phyloP scores from a whole-genome alignment of 1,140 invertebrate genomes.

The Triops longicaudatus region DNA sequence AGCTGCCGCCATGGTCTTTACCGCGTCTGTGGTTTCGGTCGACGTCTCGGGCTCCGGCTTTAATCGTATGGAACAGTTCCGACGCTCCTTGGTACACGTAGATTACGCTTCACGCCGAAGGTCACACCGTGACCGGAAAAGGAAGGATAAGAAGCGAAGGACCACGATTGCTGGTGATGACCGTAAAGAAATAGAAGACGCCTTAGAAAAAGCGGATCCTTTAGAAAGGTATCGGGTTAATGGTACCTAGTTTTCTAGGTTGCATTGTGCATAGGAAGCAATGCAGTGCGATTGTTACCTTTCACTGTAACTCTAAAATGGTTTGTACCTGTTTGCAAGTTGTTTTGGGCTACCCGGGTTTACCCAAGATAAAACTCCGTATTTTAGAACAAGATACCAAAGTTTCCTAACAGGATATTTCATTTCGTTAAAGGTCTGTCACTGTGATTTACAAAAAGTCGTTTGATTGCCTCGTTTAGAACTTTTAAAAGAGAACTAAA shows the following conservation, averaged over 20 bases:
- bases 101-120: conserved; percentile 39
- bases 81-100: conserved; percentile 64
- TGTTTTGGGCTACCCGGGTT: too few species aligned
- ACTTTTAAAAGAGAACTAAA: too few species aligned
- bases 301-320: too few species aligned
- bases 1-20: conserved; percentile 52
- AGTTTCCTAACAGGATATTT: too few species aligned
- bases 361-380: too few species aligned
- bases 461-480: too few species aligned
- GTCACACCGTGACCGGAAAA: conserved; percentile 21
- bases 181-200: conserved; percentile 34
- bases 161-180: conserved; percentile 70
- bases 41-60: conserved; percentile 77
- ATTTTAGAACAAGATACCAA: too few species aligned
- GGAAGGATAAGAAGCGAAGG: conserved; percentile 52
- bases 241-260: not conserved
- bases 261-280: not conserved
- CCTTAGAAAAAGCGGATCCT: not conserved
- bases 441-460: too few species aligned
- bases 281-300: too few species aligned
- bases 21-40: conserved; percentile 73
- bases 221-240: not conserved
- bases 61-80: conserved; percentile 70
- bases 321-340: too few species aligned
- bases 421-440: too few species aligned